Evolutionary conservation across 2,797 vertebrate species (phyloP).

Genomic region (Choloepus didactylus): DNA sequence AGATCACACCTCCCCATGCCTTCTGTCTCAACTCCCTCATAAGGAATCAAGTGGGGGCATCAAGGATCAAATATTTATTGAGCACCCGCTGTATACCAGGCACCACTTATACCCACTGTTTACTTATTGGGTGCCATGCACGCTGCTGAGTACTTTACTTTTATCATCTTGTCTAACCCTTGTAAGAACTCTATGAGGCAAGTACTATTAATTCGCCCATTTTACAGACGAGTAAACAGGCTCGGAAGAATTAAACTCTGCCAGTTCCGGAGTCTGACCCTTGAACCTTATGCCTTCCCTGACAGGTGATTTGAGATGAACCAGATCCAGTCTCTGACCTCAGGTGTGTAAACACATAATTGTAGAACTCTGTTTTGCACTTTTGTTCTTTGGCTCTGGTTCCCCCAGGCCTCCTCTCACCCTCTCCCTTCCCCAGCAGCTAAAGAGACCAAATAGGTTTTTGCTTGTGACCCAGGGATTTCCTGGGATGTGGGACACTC

Average conservation of each 20-base stretch:
- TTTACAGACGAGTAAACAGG: constrained; percentile 31
- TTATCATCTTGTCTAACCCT: not conserved
- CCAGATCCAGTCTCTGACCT: constrained; percentile 4
- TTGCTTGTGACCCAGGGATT: not conserved
- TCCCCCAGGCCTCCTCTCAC: not conserved
- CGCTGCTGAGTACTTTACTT: not conserved
- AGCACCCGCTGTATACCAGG: not conserved
- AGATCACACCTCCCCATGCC: not conserved
- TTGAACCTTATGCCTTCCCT: not conserved
- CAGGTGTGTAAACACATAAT: not conserved
- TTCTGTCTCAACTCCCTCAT: not conserved
- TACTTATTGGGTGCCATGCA: not conserved
- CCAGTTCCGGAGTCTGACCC: not conserved
- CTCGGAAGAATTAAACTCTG: not conserved
- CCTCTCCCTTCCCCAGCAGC: not conserved
- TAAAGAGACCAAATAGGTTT: not conserved
- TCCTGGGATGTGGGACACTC: not conserved
- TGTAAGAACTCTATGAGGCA: not conserved
- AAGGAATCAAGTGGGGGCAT: not conserved
- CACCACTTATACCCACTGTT: not conserved
- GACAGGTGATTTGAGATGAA: constrained; percentile 1
- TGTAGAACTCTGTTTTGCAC: not conserved
- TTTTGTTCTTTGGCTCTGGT: not conserved
- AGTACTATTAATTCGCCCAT: not conserved
- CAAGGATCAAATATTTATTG: not conserved